These are phyloP conservation scores for Hydrochoerus hydrochaeris DNA, from an alignment of 2,113 vertebrate genomes.

Conservation along the genomic window DNA sequence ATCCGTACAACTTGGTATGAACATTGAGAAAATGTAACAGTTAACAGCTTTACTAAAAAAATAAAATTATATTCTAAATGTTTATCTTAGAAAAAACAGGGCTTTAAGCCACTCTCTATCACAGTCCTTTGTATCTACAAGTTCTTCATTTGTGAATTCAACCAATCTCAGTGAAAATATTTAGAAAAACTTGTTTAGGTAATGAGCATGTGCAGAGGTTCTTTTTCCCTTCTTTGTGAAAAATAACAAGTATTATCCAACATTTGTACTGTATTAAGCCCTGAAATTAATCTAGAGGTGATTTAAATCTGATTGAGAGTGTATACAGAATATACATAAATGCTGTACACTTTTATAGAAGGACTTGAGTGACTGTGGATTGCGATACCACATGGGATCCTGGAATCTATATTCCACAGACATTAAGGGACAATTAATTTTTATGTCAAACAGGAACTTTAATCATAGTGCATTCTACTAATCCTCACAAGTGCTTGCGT, in stretches of 20 bases:
- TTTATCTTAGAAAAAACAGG: constrained; percentile 17
- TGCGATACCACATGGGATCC: neutral
- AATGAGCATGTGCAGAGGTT: neutral
- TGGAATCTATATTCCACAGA: neutral
- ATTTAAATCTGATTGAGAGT: neutral
- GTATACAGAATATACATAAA: neutral
- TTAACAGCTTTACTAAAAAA: constrained; percentile 4
- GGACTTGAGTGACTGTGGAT: neutral
- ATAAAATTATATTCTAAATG: constrained; percentile 20
- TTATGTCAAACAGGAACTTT: neutral
- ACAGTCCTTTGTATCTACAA: neutral
- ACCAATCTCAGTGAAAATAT: neutral
- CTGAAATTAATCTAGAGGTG: neutral
- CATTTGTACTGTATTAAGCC: neutral
- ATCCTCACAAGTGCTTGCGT: neutral
- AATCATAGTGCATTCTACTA: neutral
- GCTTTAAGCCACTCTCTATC: neutral
- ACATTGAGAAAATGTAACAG: constrained; percentile 38
- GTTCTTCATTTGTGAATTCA: neutral
- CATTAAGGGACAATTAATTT: neutral
- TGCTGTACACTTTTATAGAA: neutral
- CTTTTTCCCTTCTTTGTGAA: neutral
- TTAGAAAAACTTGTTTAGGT: neutral
- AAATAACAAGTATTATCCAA: neutral
- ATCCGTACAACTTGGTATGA: constrained; percentile 14